A percentile compares a stretch with the other conserved stretches of the same genome.
Evolutionary conservation across 2,888 invertebrate genomes (phyloP).

Genomic region (Hermodice carunculata): DNA sequence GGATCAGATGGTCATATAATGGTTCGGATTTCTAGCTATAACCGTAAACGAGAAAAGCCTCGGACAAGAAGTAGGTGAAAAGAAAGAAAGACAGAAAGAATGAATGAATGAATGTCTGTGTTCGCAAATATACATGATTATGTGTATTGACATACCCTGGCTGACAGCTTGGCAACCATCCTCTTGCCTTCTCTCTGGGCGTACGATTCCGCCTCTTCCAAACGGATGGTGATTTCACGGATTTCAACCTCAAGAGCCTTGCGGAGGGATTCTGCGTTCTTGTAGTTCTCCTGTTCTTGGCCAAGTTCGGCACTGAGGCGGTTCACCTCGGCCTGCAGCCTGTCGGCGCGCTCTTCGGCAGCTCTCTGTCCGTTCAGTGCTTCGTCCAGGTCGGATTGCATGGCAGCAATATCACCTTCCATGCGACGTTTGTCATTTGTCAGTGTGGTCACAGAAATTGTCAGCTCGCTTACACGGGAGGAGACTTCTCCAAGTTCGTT

Average conservation of each 20-base stretch:
- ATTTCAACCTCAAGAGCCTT: constrained; percentile 70
- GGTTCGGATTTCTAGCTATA: too few relatives aligned
- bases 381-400: constrained; percentile 98
- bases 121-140: too few relatives aligned
- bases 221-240: constrained; percentile 68
- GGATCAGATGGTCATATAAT: too few relatives aligned
- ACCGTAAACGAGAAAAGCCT: too few relatives aligned
- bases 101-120: too few relatives aligned
- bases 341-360: constrained; percentile 42
- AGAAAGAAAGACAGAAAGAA: too few relatives aligned
- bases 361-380: constrained; percentile 73
- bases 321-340: constrained; percentile 51
- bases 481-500: constrained; percentile 87
- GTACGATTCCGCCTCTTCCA: constrained; percentile 70
- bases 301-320: constrained; percentile 67
- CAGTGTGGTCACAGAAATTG: constrained; percentile 94
- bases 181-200: constrained; percentile 69
- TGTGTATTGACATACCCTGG: constrained; percentile 64
- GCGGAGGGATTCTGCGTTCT: constrained; percentile 68
- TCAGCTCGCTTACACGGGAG: constrained; percentile 93
- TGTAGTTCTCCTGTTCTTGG: constrained; percentile 70
- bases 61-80: too few relatives aligned
- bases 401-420: constrained; percentile 90
- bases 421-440: constrained; percentile 94
- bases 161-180: constrained; percentile 68